Conservation (phyloP, 1,140 invertebrate genomes). For the Hypothenemus hampei region DNA sequence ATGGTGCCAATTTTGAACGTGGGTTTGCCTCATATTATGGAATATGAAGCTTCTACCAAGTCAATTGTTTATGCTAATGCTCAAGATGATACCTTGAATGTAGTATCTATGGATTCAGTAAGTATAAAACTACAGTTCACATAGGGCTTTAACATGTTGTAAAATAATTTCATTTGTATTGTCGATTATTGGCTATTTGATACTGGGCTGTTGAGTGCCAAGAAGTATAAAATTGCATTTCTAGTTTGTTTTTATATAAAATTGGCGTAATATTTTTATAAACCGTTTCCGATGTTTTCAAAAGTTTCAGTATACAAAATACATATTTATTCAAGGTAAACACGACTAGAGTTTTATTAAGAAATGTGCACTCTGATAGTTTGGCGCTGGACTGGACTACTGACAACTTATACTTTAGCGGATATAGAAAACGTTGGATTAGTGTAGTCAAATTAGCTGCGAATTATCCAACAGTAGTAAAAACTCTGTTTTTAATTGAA, state of each 20-base stretch:
- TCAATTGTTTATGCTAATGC: conserved; percentile 68
- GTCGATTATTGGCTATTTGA: background rate
- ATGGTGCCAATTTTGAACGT: conserved; percentile 56
- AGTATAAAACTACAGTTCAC: no score
- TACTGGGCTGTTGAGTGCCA: background rate
- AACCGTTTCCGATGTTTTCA: no score
- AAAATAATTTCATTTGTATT: background rate
- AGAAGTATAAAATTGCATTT: background rate
- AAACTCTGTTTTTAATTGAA: conserved; percentile 52
- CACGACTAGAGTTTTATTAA: conserved; percentile 30
- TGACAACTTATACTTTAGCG: conserved; percentile 79
- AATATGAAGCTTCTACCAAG: conserved; percentile 60
- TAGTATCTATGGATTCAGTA: conserved; percentile 28
- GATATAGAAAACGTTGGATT: conserved; percentile 58
- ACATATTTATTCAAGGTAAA: conserved; percentile 16
- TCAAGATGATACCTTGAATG: conserved; percentile 44
- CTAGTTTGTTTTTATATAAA: no score
- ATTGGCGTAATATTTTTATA: no score
- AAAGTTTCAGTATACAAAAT: no score
- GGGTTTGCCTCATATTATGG: conserved; percentile 58
- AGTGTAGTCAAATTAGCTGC: conserved; percentile 57
- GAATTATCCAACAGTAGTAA: conserved; percentile 53
- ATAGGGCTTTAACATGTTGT: no score
- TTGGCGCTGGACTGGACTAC: conserved; percentile 75
- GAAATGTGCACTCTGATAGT: conserved; percentile 63